Conservation (phyloP, 2,113 vertebrate genomes). For the Lophura nycthemera region DNA sequence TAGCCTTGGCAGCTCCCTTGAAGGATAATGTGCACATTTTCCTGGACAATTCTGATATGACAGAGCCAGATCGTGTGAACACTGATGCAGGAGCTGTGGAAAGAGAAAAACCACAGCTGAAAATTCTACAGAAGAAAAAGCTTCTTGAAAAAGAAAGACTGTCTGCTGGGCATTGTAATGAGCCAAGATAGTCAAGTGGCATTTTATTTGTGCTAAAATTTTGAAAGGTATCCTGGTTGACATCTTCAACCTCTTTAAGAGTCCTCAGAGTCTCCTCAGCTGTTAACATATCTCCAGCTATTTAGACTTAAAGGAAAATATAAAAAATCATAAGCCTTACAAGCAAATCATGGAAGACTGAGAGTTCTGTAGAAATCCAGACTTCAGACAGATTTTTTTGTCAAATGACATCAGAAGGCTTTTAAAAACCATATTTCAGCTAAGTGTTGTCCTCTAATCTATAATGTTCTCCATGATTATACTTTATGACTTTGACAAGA, state of each 20-base stretch:
- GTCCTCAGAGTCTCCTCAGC: not conserved
- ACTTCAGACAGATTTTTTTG: not conserved
- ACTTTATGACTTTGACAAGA: not conserved
- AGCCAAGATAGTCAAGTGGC: not conserved
- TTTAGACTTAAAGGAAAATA: not conserved
- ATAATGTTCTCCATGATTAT: not conserved
- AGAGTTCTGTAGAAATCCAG: not conserved
- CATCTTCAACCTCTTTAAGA: not conserved
- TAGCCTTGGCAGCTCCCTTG: not conserved
- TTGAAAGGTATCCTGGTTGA: not conserved
- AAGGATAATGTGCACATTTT: rapidly evolving
- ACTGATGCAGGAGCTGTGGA: not conserved
- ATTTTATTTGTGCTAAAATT: not conserved
- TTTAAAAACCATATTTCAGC: not conserved
- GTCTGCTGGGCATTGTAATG: not conserved
- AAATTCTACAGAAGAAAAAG: not conserved
- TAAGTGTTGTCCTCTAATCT: not conserved
- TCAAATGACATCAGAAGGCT: not conserved
- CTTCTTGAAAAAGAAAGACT: not conserved
- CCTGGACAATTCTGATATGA: not conserved
- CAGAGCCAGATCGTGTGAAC: not conserved
- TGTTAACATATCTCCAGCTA: not conserved
- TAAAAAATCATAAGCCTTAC: not conserved
- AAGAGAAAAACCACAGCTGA: not conserved
- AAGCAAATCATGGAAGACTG: not conserved